Base-by-base conservation (phyloP, 2,797 vertebrate species). In the Megalops cyprinoides region DNA sequence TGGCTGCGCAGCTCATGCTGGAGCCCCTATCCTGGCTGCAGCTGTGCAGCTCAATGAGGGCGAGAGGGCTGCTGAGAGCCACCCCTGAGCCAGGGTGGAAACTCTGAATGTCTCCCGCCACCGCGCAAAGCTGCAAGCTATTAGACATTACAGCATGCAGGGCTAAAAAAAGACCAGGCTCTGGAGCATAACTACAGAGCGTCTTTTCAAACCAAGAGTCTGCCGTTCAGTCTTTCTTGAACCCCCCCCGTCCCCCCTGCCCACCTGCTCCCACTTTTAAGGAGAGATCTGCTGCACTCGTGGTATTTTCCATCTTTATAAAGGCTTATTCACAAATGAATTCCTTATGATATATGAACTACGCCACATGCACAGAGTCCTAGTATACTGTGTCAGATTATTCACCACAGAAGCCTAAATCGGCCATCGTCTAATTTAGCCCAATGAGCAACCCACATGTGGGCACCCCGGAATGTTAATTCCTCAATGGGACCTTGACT, bases 101-200 rank as follows among this genome's bases (percentile, higher is more conserved):
- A 95, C 89, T 95, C 91, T 94, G 94, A 95, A 94, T 93, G 89
- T 93, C 88, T 91, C 80, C 86, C 83, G 74, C 91, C 89, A 88
- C 91, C 86, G 89, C 90, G 89, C 87, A 93, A n/a, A 92, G 87
- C 92, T 93, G 91, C 85, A 90, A 92, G 89, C 90, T 88, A 91
- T 94, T 93, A 94, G 89, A 89, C 87, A 92, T 91, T 88, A 87
- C 89, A 84, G 82, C 87, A 89, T 83, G 82, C 58, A 55, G 15
- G 84, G 87, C 91, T 91, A 91, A 92, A 90, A 93, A 92, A 91
- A 91, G 87, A 84, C 85, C 71, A 14, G 12, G 81, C 78, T 48
- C 76, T 58, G 81, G 78, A 84, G 62, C 86, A 23, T 78, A 87
- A 87, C 84, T 85, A 84, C 75, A 85, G 78, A 83, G 80, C 79